Evolutionary conservation across 2,888 invertebrate genomes (phyloP).

Genomic region (Hypsopygia costalis): DNA sequence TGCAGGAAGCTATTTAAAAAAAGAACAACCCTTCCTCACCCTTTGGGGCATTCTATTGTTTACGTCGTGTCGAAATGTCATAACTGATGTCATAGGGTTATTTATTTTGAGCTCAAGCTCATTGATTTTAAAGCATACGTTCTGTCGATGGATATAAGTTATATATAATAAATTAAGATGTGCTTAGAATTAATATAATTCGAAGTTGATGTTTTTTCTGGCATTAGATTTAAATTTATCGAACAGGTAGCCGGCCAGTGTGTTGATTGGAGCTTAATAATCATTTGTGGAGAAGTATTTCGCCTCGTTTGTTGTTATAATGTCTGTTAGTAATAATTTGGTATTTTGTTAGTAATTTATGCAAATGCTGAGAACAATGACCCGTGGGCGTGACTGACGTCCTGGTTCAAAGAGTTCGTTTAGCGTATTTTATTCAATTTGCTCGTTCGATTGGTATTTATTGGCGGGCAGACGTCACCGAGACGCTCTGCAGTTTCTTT

Average conservation of each 20-base stretch:
- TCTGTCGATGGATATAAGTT: constrained; percentile 16
- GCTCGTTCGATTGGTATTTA: constrained; percentile 6
- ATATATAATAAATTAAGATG: constrained; percentile 24
- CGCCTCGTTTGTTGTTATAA: constrained; percentile 17
- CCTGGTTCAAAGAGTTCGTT: constrained; percentile 26
- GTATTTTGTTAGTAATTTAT: constrained; percentile 46
- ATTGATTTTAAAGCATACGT: constrained; percentile 33
- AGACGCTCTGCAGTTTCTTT: too few relatives aligned
- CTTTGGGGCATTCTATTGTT: constrained; percentile 71
- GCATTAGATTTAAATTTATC: constrained; percentile 38
- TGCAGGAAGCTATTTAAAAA: constrained; percentile 76
- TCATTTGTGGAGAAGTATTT: constrained; percentile 27
- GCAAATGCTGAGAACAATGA: constrained; percentile 58
- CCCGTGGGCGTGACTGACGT: constrained; percentile 44
- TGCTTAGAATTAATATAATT: constrained; percentile 51
- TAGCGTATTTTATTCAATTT: background rate
- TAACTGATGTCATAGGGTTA: constrained; percentile 28
- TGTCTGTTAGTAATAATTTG: constrained; percentile 38
- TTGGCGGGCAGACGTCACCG: background rate
- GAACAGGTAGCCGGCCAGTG: constrained; percentile 67
- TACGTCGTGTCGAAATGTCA: constrained; percentile 47
- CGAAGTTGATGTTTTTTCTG: constrained; percentile 45
- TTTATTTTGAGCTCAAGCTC: constrained; percentile 34
- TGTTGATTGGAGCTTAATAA: constrained; percentile 34
- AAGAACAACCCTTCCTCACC: constrained; percentile 77